Evolutionary conservation across 2,113 vertebrate genomes (phyloP), one percentile per base, ranked within the genome.

Genomic region (Zosterops borbonicus): DNA sequence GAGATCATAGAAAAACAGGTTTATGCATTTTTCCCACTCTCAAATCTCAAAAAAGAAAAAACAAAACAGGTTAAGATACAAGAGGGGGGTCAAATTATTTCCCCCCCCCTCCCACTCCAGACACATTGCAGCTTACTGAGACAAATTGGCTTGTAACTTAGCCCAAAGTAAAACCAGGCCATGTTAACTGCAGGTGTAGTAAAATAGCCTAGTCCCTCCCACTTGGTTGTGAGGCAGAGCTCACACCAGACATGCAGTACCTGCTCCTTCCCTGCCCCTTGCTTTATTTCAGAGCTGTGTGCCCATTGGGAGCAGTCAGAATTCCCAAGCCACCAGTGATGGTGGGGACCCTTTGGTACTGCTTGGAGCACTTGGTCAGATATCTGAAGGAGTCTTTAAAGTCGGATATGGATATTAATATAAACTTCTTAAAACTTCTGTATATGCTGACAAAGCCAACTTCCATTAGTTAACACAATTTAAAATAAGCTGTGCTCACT

Each of bases 191-290:
- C 22, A 59, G 9, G 0, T 21, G 8, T 20, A 35, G 28, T 73
- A 14, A 33, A 86, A 21, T 14, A 29, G 16, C 13, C 58, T 14
- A 3, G 14, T 52, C 14, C 41, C 47, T 77, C 49, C 41, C 20
- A 1, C 33, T 41, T 33, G 62, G 46, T 41, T 44, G 6, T 6
- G 25, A 50, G 64, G 47, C 33, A 16, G 37, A 22, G 28, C 47
- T 59, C n/a, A 13, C 28, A 6, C 2, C 46, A 39, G 46, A 17
- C 3, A 1, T 6, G 28, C 56, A 44, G 0, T 17, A 22, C n/a
- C 58, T 68, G 4, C 35, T 85, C 9, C 82, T 81, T 29, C 69
- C 28, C 71, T 85, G 71, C 29, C 35, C 9, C 41, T 50, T 65
- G 15, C 47, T 44, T 60, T 35, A 22, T 50, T n/a, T 22, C 49